These are phyloP conservation scores for Silurus glanis DNA, from an alignment of 2,113 vertebrate genomes.

Conservation along the genomic window DNA sequence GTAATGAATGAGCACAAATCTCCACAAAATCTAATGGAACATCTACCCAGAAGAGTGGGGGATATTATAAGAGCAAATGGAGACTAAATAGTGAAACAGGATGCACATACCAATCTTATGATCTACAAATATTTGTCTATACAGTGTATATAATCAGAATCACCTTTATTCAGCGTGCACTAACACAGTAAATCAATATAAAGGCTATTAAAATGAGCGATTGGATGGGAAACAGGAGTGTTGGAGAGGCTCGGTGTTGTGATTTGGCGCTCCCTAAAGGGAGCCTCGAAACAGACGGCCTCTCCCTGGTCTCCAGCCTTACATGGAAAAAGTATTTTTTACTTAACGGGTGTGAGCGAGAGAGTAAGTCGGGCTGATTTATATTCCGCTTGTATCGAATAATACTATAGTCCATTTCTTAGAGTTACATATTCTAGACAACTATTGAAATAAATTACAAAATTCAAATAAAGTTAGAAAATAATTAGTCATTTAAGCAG, in stretches of 20 bases:
- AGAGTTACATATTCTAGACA: too few species aligned
- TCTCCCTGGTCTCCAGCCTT: conserved; percentile 28
- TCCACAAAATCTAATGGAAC: too few species aligned
- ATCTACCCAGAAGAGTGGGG: too few species aligned
- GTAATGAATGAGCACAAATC: too few species aligned
- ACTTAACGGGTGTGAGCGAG: neutral
- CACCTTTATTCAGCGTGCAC: neutral
- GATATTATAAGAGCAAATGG: too few species aligned
- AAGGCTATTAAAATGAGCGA: neutral
- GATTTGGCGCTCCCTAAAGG: conserved; percentile 21
- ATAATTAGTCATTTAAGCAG: too few species aligned
- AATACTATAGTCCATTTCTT: too few species aligned
- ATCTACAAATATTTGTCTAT: too few species aligned
- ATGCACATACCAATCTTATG: too few species aligned
- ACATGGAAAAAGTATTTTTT: conserved; percentile 36
- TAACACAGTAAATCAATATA: neutral
- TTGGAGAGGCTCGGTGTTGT: neutral
- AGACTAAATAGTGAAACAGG: too few species aligned
- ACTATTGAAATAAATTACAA: too few species aligned
- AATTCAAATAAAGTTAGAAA: too few species aligned
- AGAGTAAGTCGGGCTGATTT: neutral
- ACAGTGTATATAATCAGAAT: neutral
- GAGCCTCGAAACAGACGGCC: conserved; percentile 2
- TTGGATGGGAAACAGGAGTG: neutral
- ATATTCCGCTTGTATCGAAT: neutral